A percentile compares a stretch with the other conserved stretches of the same genome.
phyloP scores from a whole-genome alignment of 1,140 invertebrate species.

The Brachionus rotundiformis region DNA sequence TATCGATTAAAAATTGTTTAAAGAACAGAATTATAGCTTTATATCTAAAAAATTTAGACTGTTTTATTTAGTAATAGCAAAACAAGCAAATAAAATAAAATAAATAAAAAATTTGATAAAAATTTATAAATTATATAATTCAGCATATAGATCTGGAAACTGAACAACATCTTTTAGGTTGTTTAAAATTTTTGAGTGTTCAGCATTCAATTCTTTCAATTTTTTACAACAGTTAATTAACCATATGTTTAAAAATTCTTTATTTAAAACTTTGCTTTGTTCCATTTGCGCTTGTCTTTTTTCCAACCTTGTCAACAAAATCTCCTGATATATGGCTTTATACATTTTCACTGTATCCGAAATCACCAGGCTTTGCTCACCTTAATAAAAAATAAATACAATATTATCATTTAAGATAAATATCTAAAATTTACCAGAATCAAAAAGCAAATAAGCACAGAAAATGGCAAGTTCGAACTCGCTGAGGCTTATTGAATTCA shows the following conservation, averaged over 20 bases:
- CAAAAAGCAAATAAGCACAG: conserved; percentile 25
- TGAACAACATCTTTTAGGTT: conserved; percentile 22
- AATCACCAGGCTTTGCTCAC: neutral
- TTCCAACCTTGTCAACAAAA: conserved; percentile 30
- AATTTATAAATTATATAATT: conserved; percentile 50
- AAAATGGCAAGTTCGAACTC: neutral
- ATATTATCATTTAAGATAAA: too few relatives aligned
- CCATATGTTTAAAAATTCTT: conserved; percentile 28
- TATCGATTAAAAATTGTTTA: too few relatives aligned
- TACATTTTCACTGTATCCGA: neutral
- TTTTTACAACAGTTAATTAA: conserved; percentile 26
- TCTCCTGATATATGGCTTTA: neutral
- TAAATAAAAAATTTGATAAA: neutral
- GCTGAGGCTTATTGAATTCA: conserved; percentile 15
- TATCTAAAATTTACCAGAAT: neutral
- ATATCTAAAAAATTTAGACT: too few relatives aligned
- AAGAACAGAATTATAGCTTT: too few relatives aligned
- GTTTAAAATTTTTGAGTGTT: conserved; percentile 34
- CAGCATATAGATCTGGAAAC: conserved; percentile 51
- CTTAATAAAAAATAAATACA: neutral
- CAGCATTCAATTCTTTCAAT: conserved; percentile 28
- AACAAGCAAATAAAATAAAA: conserved; percentile 29
- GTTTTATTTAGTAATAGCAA: conserved; percentile 5
- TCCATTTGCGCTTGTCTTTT: neutral
- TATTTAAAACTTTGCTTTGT: conserved; percentile 28